Evolutionary conservation across 2,113 vertebrate species (phyloP), one percentile per base, ranked within the genome.

Genomic region (Spermophilus dauricus): DNA sequence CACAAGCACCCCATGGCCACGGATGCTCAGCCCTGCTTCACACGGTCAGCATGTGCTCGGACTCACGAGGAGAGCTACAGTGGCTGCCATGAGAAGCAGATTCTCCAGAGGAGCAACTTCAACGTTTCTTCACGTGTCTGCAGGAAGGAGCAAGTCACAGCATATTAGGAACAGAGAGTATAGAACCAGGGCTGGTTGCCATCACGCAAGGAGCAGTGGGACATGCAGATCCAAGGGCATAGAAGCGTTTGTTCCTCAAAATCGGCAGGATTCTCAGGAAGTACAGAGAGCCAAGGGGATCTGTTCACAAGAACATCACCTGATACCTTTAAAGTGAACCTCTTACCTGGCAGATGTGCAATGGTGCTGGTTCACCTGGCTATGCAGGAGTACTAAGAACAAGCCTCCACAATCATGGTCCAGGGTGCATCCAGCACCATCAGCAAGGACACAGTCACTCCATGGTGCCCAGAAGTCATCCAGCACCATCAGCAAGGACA

Each of bases 21-120:
- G 99, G 98, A 98, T 99, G 94, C 99, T 99, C 98, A 99, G 99
- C 99, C 99, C 99, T 99, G 65, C 99, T 99, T 73, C 98, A 97
- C 93, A 94, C 99, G 98, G 99, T 99, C 78, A 99, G 99, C 98
- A 99, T 99, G 28, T 87, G 97, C 98, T 99, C 0, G 98, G 98
- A 76, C 99, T 99, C 51, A 99, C 99, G 99, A 99, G 98, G 99
- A 99, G 72, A 99, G 99, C 58, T 99, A 99, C 97, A 99, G 95
- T 98, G 72, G 99, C 99, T 8, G 99, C 99, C 26, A 98, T 99
- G 99, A 99, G 98, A 99, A 99, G 72, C 99, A 99, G 94, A 99
- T 99, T 99, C 96, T 99, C 97, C 95, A 99, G 67, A 98, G 99
- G 87, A 99, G 99, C 97, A 97, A 99, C 99, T 98, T 99, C 99